Percentiles rank a stretch among this genome's conserved stretches.
Conservation (phyloP, 1,140 invertebrate genomes). For the Trypoxylus dichotomus region DNA sequence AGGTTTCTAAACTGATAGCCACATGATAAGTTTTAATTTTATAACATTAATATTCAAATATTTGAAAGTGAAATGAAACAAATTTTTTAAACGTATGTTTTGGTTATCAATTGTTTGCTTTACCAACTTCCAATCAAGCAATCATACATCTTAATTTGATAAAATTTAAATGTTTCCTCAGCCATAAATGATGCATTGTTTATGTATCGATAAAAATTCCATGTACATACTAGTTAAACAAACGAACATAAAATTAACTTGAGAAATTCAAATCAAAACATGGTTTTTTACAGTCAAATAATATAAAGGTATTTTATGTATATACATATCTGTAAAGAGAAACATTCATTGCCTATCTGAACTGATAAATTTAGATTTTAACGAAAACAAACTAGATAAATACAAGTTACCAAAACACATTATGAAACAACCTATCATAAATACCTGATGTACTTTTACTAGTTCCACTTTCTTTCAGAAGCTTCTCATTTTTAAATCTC, state of each 20-base stretch:
- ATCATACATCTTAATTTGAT: too few relatives aligned
- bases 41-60: neutral
- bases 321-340: too few relatives aligned
- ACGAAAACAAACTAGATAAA: neutral
- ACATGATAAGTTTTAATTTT: neutral
- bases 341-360: too few relatives aligned
- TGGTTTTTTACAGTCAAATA: too few relatives aligned
- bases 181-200: neutral
- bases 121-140: too few relatives aligned
- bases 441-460: constrained; percentile 42
- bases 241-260: neutral
- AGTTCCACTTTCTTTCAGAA: constrained; percentile 46
- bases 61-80: neutral
- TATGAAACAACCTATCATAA: neutral
- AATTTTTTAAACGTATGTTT: neutral
- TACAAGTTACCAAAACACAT: neutral
- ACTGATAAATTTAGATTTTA: neutral
- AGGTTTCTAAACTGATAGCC: neutral
- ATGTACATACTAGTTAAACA: neutral
- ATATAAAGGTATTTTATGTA: neutral
- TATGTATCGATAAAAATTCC: neutral
- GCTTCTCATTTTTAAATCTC: constrained; percentile 71
- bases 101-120: neutral
- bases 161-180: neutral
- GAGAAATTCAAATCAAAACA: neutral